Conservation (phyloP, 2,888 invertebrate genomes). For the Beris morrisii region DNA sequence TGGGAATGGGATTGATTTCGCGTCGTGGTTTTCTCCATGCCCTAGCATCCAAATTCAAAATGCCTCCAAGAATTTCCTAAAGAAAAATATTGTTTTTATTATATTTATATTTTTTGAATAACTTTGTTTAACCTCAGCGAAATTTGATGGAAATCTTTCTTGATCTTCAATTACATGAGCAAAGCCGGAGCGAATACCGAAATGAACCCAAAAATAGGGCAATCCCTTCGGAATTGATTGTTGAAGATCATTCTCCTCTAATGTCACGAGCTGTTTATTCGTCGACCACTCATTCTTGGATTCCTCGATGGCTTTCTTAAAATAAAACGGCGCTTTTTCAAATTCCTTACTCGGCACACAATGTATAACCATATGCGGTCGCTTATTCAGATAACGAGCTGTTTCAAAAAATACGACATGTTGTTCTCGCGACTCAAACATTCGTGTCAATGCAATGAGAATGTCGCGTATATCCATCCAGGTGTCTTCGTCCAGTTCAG, state of each 20-base stretch:
- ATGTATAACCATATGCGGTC: constrained; percentile 84
- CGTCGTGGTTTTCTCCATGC: constrained; percentile 82
- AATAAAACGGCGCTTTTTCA: constrained; percentile 91
- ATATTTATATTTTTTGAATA: constrained; percentile 2
- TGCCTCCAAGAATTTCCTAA: constrained; percentile 91
- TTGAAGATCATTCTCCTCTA: constrained; percentile 71
- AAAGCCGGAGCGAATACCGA: constrained; percentile 88
- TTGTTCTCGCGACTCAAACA: constrained; percentile 72
- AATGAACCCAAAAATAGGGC: constrained; percentile 93
- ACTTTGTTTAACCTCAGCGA: constrained; percentile 72
- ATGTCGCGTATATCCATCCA: constrained; percentile 83
- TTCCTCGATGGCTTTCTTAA: constrained; percentile 96
- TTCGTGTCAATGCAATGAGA: constrained; percentile 73
- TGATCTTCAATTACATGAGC: constrained; percentile 98
- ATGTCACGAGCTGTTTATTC: constrained; percentile 86
- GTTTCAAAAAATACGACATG: constrained; percentile 92
- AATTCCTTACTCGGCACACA: constrained; percentile 86
- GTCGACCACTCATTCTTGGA: constrained; percentile 94
- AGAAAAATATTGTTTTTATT: constrained; percentile 41
- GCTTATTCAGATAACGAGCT: constrained; percentile 70
- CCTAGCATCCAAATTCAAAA: constrained; percentile 83
- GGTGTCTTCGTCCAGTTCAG: constrained; percentile 89
- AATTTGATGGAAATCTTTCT: constrained; percentile 79
- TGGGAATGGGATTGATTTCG: constrained; percentile 59
- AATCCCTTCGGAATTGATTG: constrained; percentile 88